Base-by-base conservation (phyloP, 1,140 invertebrate genomes). In the Tetragnatha versicolor region DNA sequence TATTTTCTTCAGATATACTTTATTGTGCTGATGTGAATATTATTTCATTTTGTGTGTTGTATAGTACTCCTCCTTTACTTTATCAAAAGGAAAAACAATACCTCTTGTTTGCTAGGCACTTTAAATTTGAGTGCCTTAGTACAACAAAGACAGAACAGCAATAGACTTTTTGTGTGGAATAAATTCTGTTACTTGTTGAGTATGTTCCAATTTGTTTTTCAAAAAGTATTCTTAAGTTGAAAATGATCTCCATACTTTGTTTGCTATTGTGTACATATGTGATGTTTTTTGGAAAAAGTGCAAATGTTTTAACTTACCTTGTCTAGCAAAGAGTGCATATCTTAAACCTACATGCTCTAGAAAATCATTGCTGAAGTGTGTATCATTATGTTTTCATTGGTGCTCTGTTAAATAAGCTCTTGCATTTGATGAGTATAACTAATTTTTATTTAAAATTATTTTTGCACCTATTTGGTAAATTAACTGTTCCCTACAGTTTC, bases 61-160 rank as follows among this genome's bases (percentile, higher is more conserved):
- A 63, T 37, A 63, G 60, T 63, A 63, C 42, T 63, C 42, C 33
- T 66, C 39, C 49, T 66, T 27, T 51, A 22, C 25, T n/a, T 10
- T 37, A 25, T 27, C 35, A 63, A 63, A 63, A 33, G 17, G 31
- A 35, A 37, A 63, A 27, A n/a, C 25, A 35, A 14, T 63, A 42
- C 31, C 42, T 51, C 49, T 51, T 17, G 53, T 58, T 69, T 27
- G 29, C 66, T 51, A 37, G 66, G 66, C 66, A 69, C 35, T 58
- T 51, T 47, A 33, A 49, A 47, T 66, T 27, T 29, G 4, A 37
- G 68, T 55, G 51, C 49, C 68, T 72, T 58, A 58, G 68, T 33
- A n/a, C 35, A 72, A 55, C 68, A 53, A n/a, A 39, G 33, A 58
- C 47, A 69, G 66, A 72, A 72, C 68, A 72, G 68, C 68, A 55